These are phyloP conservation scores for Oplegnathus fasciatus DNA, from an alignment of 2,113 vertebrate species.

Conservation along the genomic window DNA sequence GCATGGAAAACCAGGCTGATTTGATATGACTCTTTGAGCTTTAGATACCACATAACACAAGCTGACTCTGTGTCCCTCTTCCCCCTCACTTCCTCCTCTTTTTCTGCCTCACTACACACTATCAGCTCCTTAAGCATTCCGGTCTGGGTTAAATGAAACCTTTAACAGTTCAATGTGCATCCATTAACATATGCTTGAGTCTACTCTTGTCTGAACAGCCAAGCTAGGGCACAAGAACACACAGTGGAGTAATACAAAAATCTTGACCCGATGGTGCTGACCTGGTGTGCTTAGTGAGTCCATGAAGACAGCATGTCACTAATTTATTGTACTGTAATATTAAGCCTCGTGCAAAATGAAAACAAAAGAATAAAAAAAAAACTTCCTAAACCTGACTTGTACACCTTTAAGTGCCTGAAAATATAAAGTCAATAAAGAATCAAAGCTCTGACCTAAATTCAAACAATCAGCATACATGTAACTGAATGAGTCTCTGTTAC, in stretches of 20 bases:
- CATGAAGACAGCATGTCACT: conserved; percentile 27
- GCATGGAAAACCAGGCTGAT: conserved; percentile 56
- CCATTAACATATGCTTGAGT: conserved; percentile 82
- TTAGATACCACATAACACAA: conserved; percentile 67
- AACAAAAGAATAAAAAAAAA: not conserved
- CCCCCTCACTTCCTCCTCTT: conserved; percentile 63
- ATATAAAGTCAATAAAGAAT: not conserved
- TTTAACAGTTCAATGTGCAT: conserved; percentile 84
- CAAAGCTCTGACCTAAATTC: not conserved
- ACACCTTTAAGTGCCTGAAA: not conserved
- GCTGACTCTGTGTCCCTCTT: conserved; percentile 55
- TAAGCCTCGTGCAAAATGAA: not conserved
- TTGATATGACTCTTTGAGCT: conserved; percentile 67
- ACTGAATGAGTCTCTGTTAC: not conserved
- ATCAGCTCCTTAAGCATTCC: conserved; percentile 83
- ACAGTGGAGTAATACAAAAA: conserved; percentile 34
- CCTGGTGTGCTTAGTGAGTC: conserved; percentile 40
- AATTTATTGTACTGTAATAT: conserved; percentile 7
- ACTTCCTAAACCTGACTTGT: not conserved
- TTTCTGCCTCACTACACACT: conserved; percentile 80
- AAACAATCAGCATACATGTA: not conserved
- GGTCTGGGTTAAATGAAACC: conserved; percentile 84
- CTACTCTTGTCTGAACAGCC: conserved; percentile 59
- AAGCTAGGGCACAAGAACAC: conserved; percentile 37
- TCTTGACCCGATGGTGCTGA: conserved; percentile 39